Base-by-base conservation (phyloP, 2,113 vertebrate species). In the Delphinapterus leucas region DNA sequence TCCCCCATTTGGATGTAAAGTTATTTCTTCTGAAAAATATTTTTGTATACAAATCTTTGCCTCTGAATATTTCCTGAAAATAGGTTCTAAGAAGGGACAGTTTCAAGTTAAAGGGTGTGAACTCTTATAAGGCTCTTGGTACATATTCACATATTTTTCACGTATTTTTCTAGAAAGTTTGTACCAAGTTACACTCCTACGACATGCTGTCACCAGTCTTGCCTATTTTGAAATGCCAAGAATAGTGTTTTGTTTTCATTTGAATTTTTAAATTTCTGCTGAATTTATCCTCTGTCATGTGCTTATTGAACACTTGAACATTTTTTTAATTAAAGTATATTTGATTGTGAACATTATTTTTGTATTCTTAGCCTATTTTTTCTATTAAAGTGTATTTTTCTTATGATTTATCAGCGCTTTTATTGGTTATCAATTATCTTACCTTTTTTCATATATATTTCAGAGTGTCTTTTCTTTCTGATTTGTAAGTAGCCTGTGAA, bases 11-110 rank as follows among this genome's bases (percentile, higher is more conserved):
- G 44, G 47, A 26, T 92, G 1, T 84, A 93, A 95, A 96, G 17
- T 88, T 93, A 53, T 82, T 92, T 94, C 74, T 87, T 93, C 36
- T 44, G 86, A n/a, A 96, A 95, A 97, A 83, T 83, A 65, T 38
- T 41, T 88, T 83, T 77, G 36, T 87, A 44, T 71, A 58, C 33
- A 81, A 47, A 67, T 85, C 36, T 95, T 97, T 97, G 68, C 49
- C 47, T 93, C 44, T 91, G 21, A 33, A 94, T 95, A 82, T 96
- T 96, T 96, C 81, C 44, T 80, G 61, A 79, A 95, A 91, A 81
- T 85, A 92, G 47, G 44, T 55, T 92, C 26, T 68, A 55, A 91
- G 79, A 97, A 89, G 61, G 74, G 79, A 38, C 38, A 87, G 90
- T 97, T 96, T 70, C 36, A 95, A 63, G 8, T 36, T 93, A 85